Evolutionary conservation across 2,113 vertebrate species (phyloP).

Genomic region (Bos taurus): DNA sequence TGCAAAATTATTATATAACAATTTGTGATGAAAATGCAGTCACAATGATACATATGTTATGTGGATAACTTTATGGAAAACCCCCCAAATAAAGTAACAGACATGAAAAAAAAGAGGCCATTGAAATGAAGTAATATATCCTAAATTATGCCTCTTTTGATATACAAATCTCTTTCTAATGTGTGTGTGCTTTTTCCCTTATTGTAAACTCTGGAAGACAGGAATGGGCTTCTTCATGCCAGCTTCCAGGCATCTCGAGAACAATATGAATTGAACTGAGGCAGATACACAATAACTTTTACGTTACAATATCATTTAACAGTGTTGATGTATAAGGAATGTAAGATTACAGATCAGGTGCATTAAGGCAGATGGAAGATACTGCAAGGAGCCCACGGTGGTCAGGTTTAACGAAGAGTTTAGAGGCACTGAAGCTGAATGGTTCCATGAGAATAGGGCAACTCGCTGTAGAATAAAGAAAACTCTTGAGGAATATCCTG

Average conservation of each 20-base stretch:
- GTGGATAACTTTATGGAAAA: neutral
- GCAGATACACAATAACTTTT: neutral
- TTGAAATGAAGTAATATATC: neutral
- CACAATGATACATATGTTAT: fast-evolving
- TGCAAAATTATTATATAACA: neutral
- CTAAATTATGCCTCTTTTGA: neutral
- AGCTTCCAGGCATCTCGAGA: fast-evolving
- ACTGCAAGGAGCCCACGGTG: fast-evolving
- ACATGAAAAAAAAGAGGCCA: neutral
- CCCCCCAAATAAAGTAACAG: neutral
- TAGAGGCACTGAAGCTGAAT: neutral
- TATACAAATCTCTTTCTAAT: neutral
- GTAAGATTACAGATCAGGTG: neutral
- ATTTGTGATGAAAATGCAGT: neutral
- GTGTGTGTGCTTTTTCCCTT: neutral
- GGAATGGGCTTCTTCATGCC: neutral
- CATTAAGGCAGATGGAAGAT: neutral
- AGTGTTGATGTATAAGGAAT: neutral
- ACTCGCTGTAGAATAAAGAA: neutral
- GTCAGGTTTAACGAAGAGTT: fast-evolving
- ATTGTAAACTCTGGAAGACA: neutral
- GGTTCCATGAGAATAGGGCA: fast-evolving
- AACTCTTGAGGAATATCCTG: neutral
- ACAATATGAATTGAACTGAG: neutral
- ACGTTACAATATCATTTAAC: neutral